Base-by-base conservation (phyloP, 2,113 vertebrate species). In the Thalassoma bifasciatum region DNA sequence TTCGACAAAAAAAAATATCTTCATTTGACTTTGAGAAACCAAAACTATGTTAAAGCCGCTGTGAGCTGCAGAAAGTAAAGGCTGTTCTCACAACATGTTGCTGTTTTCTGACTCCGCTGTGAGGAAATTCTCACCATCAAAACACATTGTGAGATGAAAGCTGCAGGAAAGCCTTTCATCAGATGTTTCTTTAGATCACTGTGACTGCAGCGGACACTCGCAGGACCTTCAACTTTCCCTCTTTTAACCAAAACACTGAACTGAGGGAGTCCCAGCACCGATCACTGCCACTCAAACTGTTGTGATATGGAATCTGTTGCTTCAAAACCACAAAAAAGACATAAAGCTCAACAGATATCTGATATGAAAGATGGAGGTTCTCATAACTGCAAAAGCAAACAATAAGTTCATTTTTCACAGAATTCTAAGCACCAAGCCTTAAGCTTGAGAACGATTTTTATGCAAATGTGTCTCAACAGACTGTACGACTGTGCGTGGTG, bases 81-180 rank as follows among this genome's bases (percentile, higher is more conserved):
- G 37, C 50, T 54, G 46, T 38, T 65, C 21, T 73, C 49, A 62
- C 59, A 74, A 57, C 14, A 34, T 10, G 13, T 44, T 34, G 36
- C 46, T 65, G 26, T 38, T 22, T 62, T 62, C 66, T 61, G 42
- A 59, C 59, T 51, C 36, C 0, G 54, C 54, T 50, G 56, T 19
- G 2, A 64, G 75, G 81, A 83, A 81, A 79, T 58, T 65, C 65
- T 36, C 14, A 5, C 57, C 37, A 60, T 83, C 71, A 44, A 72
- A 77, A 69, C 22, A 13, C 66, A 61, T 16, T 19, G 54, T 7
- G 21, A 79, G 81, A 89, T 75, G 62, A 86, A 84, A 86, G 74
- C 65, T 11, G 26, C 50, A 72, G 69, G 66, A 71, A 81, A 59
- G 30, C 30, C 75, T 60, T 84, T 85, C 67, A 81, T 88, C 74